Percentiles rank a stretch among this genome's conserved stretches.
Conservation (phyloP, 2,113 vertebrate species). For the Motacilla tschutschensis region DNA sequence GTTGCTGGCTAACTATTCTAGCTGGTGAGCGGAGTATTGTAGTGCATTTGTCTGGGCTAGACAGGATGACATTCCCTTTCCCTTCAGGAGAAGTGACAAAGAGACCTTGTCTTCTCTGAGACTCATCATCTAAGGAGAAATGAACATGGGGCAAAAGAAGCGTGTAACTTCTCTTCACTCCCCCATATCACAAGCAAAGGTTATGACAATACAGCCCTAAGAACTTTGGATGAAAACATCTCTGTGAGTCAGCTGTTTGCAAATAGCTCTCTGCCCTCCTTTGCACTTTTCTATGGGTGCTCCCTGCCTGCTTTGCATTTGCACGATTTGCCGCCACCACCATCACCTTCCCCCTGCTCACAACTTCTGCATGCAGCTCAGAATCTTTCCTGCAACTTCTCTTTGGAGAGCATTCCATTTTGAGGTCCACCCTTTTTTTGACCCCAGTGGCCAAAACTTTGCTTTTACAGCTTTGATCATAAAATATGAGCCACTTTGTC, state of each 20-base stretch:
- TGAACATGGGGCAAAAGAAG: background rate
- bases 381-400: background rate
- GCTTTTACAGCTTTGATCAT: background rate
- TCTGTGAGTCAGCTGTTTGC: slow-evolving; percentile 20
- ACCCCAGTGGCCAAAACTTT: background rate
- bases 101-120: background rate
- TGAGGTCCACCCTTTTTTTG: background rate
- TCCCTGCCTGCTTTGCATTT: background rate
- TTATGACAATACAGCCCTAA: background rate
- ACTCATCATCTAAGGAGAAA: slow-evolving; percentile 1
- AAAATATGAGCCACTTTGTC: background rate
- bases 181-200: background rate
- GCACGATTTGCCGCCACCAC: background rate
- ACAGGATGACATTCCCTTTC: background rate
- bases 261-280: background rate
- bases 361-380: background rate
- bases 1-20: background rate
- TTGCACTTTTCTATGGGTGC: background rate
- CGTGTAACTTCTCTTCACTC: background rate
- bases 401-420: background rate
- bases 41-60: background rate
- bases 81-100: background rate
- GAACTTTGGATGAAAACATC: background rate
- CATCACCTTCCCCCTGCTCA: fast-evolving
- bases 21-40: background rate